Conservation (phyloP, 2,797 vertebrate species). For the Muscicapa striata region DNA sequence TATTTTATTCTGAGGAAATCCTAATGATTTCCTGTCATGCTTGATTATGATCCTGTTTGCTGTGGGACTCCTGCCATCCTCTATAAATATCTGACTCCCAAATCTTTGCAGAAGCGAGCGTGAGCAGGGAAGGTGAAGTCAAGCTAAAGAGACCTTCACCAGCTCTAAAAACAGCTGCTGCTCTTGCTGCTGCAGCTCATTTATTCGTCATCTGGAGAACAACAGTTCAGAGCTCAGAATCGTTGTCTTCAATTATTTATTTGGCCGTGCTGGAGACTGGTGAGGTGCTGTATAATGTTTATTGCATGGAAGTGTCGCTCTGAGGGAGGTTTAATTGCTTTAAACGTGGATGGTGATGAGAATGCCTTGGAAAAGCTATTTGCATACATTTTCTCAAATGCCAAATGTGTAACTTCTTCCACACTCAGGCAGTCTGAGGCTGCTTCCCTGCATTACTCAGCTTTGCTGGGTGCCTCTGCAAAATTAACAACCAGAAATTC, state of each 20-base stretch:
- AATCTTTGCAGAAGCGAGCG: background rate
- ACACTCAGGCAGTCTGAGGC: background rate
- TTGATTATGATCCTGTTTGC: constrained; percentile 37
- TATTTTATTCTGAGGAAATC: constrained; percentile 50
- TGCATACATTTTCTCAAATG: constrained; percentile 48
- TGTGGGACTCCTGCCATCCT: constrained; percentile 17
- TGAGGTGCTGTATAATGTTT: background rate
- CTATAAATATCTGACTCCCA: constrained; percentile 25
- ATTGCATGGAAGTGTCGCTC: constrained; percentile 48
- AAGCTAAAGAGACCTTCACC: constrained; percentile 7
- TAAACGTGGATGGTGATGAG: constrained; percentile 40
- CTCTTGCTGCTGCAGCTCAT: constrained; percentile 20
- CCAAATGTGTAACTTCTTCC: constrained; percentile 41
- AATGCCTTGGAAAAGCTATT: constrained; percentile 49
- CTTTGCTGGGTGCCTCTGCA: background rate
- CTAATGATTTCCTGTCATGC: constrained; percentile 37
- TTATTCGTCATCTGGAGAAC: constrained; percentile 53
- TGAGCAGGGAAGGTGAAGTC: constrained; percentile 25
- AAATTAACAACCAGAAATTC: constrained; percentile 29
- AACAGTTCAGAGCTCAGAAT: constrained; percentile 30
- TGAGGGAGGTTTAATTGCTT: constrained; percentile 66
- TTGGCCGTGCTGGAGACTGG: constrained; percentile 14
- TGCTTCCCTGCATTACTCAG: background rate
- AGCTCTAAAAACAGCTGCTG: constrained; percentile 48
- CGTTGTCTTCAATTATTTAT: constrained; percentile 19